Conservation (phyloP, 2,888 invertebrate genomes). For the Poecilus cupreus region DNA sequence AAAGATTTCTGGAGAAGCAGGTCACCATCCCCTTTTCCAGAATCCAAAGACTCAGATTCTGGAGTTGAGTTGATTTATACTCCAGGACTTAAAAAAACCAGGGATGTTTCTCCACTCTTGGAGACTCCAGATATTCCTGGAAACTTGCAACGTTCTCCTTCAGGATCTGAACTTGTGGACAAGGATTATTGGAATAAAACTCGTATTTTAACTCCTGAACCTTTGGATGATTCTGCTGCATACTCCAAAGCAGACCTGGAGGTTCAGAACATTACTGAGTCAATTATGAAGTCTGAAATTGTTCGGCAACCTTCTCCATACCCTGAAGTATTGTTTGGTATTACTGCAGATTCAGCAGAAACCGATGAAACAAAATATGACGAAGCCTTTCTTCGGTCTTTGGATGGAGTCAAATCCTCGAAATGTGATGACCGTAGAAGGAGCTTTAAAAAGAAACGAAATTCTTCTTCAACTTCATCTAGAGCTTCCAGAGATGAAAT, state of each 20-base stretch:
- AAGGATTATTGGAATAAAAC: conserved; percentile 44
- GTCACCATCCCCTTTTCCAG: conserved; percentile 60
- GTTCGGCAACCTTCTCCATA: conserved; percentile 71
- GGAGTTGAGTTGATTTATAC: conserved; percentile 19
- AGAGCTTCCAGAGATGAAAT: conserved; percentile 45
- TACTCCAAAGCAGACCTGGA: conserved; percentile 28
- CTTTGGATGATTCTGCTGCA: background rate
- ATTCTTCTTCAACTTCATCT: conserved; percentile 53
- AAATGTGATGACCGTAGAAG: conserved; percentile 63
- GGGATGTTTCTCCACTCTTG: background rate
- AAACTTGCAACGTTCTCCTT: background rate
- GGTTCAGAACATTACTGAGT: conserved; percentile 52
- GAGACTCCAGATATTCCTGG: conserved; percentile 8
- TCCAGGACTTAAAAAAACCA: background rate
- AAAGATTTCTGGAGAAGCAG: conserved; percentile 40
- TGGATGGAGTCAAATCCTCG: conserved; percentile 77
- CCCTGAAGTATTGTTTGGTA: conserved; percentile 77
- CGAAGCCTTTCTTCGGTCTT: conserved; percentile 74
- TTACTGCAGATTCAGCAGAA: conserved; percentile 78
- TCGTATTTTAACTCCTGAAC: background rate
- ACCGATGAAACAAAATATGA: conserved; percentile 71
- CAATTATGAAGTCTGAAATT: background rate
- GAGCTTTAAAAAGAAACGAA: conserved; percentile 62
- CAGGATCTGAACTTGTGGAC: background rate
- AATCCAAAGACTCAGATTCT: conserved; percentile 23